Percentiles rank a stretch among this genome's conserved stretches.
These are phyloP conservation scores for Polydrusus tereticollis DNA, from an alignment of 2,888 invertebrate species.

Conservation along the genomic window DNA sequence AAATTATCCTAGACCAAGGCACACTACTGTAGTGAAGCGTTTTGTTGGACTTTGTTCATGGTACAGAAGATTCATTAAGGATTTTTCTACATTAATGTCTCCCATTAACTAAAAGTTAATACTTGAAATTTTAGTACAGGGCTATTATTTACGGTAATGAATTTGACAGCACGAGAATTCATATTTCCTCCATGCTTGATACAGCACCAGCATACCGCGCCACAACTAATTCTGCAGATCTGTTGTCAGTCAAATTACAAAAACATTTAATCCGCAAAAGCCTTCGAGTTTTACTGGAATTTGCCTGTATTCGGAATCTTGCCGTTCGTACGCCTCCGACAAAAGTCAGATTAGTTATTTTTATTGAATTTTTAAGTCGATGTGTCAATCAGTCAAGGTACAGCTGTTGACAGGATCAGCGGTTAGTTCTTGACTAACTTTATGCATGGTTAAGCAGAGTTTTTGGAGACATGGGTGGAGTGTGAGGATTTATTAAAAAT, in stretches of 20 bases:
- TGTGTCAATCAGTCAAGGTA: slow-evolving; percentile 29
- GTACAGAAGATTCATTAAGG: too few species aligned
- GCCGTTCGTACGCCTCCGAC: slow-evolving; percentile 25
- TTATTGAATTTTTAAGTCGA: slow-evolving; percentile 32
- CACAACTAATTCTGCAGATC: slow-evolving; percentile 10
- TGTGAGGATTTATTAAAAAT: too few species aligned
- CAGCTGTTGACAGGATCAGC: slow-evolving; percentile 29
- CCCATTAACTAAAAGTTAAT: too few species aligned
- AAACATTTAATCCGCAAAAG: slow-evolving; percentile 23
- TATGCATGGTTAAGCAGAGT: slow-evolving; percentile 12
- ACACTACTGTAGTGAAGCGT: too few species aligned
- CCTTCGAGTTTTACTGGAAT: slow-evolving; percentile 14
- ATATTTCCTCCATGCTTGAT: too few species aligned
- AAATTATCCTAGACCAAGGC: too few species aligned
- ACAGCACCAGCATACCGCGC: background rate
- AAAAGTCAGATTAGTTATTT: slow-evolving; percentile 27
- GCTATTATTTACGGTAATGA: too few species aligned
- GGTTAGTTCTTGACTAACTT: slow-evolving; percentile 17
- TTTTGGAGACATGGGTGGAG: background rate
- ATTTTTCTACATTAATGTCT: too few species aligned
- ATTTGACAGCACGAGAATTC: too few species aligned
- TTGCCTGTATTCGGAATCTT: slow-evolving; percentile 7
- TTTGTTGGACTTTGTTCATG: too few species aligned
- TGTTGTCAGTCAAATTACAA: slow-evolving; percentile 16
- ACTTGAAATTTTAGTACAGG: too few species aligned